Percentiles rank a stretch among this genome's conserved stretches.
Conservation (phyloP, 1,140 invertebrate genomes). For the Physella acuta region DNA sequence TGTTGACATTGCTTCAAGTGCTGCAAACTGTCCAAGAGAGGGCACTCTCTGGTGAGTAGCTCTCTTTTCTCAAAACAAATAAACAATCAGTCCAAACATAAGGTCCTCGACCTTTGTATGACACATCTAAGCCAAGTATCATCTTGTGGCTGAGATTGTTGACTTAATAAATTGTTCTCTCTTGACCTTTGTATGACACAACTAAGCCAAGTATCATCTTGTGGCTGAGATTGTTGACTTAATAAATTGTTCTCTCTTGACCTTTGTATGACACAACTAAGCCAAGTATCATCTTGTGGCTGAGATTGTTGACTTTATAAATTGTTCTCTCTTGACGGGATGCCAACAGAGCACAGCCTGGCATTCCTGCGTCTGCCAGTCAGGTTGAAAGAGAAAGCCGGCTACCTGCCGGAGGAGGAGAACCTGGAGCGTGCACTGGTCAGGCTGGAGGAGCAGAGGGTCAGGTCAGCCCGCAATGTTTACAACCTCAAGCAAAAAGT, state of each 20-base stretch:
- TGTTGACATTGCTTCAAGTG: conserved; percentile 44
- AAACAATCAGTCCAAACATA: too few species aligned
- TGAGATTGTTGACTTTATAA: too few species aligned
- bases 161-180: too few species aligned
- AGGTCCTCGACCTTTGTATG: too few species aligned
- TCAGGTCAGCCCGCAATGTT: conserved; percentile 40
- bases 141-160: too few species aligned
- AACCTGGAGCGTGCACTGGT: conserved; percentile 33
- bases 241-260: background rate
- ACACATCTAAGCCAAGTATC: too few species aligned
- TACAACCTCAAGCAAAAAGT: conserved; percentile 51
- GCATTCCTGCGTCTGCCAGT: conserved; percentile 32
- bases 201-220: too few species aligned
- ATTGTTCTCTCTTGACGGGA: too few species aligned
- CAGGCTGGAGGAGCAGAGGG: conserved; percentile 40
- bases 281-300: background rate
- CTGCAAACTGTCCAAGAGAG: conserved; percentile 44
- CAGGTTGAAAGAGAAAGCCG: conserved; percentile 29
- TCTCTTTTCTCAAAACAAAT: too few species aligned
- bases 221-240: too few species aligned
- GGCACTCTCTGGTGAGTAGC: conserved; percentile 39
- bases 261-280: background rate
- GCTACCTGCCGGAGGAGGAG: conserved; percentile 43
- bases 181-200: too few species aligned
- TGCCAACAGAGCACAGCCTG: conserved; percentile 34